Percentiles rank a stretch among this genome's conserved stretches.
phyloP scores from a whole-genome alignment of 2,888 invertebrate genomes.

The Aporophyla nigra region DNA sequence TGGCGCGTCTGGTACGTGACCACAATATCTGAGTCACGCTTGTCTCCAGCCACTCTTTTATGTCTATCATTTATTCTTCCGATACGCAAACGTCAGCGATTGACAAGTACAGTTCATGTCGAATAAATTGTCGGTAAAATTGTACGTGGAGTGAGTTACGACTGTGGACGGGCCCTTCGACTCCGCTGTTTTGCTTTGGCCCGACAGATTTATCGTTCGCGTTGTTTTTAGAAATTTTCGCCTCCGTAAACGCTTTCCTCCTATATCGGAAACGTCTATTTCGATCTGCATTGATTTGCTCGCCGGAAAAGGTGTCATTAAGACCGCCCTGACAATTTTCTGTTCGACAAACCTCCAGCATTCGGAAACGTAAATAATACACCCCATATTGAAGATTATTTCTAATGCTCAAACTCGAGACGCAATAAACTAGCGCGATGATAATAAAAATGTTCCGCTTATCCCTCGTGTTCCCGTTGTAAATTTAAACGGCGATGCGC shows the following conservation, averaged over 20 bases:
- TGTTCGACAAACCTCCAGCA: constrained; percentile 70
- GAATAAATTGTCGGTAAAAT: constrained; percentile 89
- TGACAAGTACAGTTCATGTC: constrained; percentile 89
- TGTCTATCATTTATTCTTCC: constrained; percentile 89
- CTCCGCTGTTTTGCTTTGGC: constrained; percentile 77
- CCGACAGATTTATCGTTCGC: constrained; percentile 84
- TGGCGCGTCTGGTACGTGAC: constrained; percentile 85
- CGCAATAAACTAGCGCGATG: constrained; percentile 88
- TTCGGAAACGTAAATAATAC: constrained; percentile 77
- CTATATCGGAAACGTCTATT: constrained; percentile 67
- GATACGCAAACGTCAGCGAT: constrained; percentile 88
- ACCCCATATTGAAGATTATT: constrained; percentile 84
- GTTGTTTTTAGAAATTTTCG: constrained; percentile 82
- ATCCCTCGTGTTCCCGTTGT: constrained; percentile 85
- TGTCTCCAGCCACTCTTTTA: constrained; percentile 85
- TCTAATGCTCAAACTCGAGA: constrained; percentile 86
- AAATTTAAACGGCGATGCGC: constrained; percentile 79
- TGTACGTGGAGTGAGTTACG: constrained; percentile 87
- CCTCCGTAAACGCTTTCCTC: constrained; percentile 73
- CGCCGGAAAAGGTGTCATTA: constrained; percentile 64
- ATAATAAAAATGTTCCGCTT: constrained; percentile 89
- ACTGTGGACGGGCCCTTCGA: constrained; percentile 83
- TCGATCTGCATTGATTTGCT: constrained; percentile 61
- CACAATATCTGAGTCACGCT: constrained; percentile 83
- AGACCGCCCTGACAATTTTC: constrained; percentile 71